A percentile compares a stretch with the other conserved stretches of the same genome.
Conservation (phyloP, 2,797 vertebrate species). For the Darevskia nairensis region DNA sequence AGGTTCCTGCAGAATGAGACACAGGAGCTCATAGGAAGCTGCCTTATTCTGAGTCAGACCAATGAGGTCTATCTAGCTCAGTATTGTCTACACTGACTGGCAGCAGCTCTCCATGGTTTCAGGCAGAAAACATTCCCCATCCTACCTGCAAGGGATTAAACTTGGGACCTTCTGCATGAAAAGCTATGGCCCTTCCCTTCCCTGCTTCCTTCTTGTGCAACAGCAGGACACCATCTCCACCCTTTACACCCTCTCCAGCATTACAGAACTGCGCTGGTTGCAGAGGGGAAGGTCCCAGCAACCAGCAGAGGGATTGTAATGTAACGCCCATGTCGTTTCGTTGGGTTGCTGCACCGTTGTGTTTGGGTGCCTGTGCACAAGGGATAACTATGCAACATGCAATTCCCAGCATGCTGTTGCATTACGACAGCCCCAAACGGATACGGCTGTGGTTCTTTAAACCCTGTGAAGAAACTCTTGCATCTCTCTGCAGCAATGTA, state of each 20-base stretch:
- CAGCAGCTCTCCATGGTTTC: too few species aligned
- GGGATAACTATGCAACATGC: background rate
- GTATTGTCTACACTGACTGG: too few species aligned
- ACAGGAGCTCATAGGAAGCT: too few species aligned
- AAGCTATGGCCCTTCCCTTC: background rate
- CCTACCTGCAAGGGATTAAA: too few species aligned
- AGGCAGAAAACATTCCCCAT: too few species aligned
- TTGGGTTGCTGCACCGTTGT: background rate
- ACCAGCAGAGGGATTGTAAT: background rate
- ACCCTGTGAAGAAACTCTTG: background rate
- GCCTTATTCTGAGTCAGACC: too few species aligned
- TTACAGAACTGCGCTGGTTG: background rate
- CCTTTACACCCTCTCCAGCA: background rate
- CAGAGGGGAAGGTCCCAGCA: background rate
- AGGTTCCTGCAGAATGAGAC: background rate
- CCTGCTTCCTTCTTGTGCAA: background rate
- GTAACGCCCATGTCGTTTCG: background rate
- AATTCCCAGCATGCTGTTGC: background rate
- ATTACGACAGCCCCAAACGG: background rate
- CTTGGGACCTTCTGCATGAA: too few species aligned
- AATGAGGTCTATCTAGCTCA: too few species aligned
- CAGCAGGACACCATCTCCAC: background rate
- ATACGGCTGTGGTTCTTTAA: background rate
- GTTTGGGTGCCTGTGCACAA: background rate
- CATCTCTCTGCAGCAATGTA: background rate